These are phyloP conservation scores for Syngnathus acus DNA, from an alignment of 2,797 vertebrate genomes.

Conservation along the genomic window DNA sequence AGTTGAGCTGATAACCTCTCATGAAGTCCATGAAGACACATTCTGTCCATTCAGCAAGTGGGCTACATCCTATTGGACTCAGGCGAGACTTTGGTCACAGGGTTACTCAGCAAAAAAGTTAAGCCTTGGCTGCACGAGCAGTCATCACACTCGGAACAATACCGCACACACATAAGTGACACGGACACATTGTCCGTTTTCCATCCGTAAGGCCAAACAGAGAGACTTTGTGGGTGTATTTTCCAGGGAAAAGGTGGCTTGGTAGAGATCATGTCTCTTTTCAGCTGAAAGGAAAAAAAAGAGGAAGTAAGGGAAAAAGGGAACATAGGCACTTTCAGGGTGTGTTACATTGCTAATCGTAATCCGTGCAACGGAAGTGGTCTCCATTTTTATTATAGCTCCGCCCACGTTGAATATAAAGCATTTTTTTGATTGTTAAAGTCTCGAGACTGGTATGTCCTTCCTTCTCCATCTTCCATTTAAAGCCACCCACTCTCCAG, in stretches of 20 bases:
- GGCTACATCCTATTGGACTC: conserved; percentile 5
- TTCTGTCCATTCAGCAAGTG: conserved; percentile 43
- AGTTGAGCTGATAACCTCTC: conserved; percentile 10
- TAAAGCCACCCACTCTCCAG: neutral
- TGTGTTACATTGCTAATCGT: neutral
- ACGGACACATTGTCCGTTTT: neutral
- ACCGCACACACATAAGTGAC: conserved; percentile 15
- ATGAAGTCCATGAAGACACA: conserved; percentile 28
- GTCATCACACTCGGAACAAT: conserved; percentile 40
- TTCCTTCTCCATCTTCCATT: neutral
- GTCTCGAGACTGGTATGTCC: neutral
- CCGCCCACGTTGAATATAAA: neutral
- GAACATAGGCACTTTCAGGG: neutral
- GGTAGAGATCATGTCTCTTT: conserved; percentile 14
- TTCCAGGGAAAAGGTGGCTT: neutral
- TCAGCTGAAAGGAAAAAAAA: conserved; percentile 25
- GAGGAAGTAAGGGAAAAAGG: conserved; percentile 27
- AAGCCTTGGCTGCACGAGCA: conserved; percentile 35
- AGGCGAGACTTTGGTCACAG: conserved; percentile 30
- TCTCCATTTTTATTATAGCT: neutral
- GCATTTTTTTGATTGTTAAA: neutral
- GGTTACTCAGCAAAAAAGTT: conserved; percentile 53
- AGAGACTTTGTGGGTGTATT: conserved; percentile 11
- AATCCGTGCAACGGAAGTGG: neutral
- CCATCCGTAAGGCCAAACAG: conserved; percentile 32